phyloP scores from a whole-genome alignment of 1,140 invertebrate genomes.

The Oryzaephilus surinamensis region DNA sequence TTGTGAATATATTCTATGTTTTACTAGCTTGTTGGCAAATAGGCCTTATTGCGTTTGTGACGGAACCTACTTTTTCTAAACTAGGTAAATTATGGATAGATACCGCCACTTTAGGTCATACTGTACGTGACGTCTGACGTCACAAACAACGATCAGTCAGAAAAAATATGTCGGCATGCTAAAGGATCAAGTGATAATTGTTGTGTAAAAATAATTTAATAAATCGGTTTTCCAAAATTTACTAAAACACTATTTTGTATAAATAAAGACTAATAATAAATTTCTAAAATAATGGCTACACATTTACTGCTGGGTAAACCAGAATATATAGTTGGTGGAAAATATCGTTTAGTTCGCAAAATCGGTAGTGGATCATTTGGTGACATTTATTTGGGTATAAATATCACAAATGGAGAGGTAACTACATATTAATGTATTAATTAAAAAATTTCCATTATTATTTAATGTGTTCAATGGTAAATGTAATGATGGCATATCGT shows the following conservation, averaged over 20 bases:
- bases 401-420: constrained; percentile 87
- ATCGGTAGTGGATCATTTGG: constrained; percentile 98
- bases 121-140: no score
- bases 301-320: constrained; percentile 25
- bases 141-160: constrained; percentile 33
- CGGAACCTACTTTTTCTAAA: no score
- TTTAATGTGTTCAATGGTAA: no score
- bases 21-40: no score
- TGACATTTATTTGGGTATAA: constrained; percentile 96
- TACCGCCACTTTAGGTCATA: no score
- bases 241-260: constrained; percentile 14
- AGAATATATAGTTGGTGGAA: constrained; percentile 64
- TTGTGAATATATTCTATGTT: no score
- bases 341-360: constrained; percentile 92
- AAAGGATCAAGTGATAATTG: constrained; percentile 32
- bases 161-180: constrained; percentile 36
- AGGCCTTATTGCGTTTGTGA: no score
- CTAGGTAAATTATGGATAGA: no score
- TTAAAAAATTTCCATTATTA: no score
- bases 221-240: constrained; percentile 24
- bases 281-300: constrained; percentile 26
- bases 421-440: no score
- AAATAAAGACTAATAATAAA: constrained; percentile 22
- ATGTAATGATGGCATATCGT: no score
- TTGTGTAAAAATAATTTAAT: constrained; percentile 30